Evolutionary conservation across 2,113 vertebrate genomes (phyloP), one percentile per base, ranked within the genome.

Genomic region (Otocyon megalotis): DNA sequence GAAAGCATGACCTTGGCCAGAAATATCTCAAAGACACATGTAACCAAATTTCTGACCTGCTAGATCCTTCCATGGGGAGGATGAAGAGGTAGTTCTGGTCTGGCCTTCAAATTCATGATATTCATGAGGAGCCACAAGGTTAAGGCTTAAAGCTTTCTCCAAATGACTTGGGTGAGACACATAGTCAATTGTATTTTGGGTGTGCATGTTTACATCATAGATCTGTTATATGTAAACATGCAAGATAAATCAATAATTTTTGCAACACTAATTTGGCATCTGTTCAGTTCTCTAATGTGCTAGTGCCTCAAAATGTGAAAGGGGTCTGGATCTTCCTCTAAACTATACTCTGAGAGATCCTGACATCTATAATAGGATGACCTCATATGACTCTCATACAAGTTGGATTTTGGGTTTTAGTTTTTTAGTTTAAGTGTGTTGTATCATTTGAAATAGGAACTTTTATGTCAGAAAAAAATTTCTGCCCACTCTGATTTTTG

Each of bases 61-160:
- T 54, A 56, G 37, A 13, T 89, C 37, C 37, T 94, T 88, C 28
- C 10, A 16, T 28, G 43, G 32, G 53, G 50, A 87, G 9, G 19
- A 24, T 69, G 26, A n/a, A 80, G 12, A 43, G 16, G 24, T 69
- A 7, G 58, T 32, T 91, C 67, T 24, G 30, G 28, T 35, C 79
- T 95, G 30, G 35, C 63, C 16, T 58, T 93, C 50, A 84, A 30
- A 69, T 74, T 93, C 48, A 58, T 76, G 19, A 63, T 69, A 85
- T 43, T 71, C 20, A 79, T 48, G 26, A 85, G 65, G 9, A 80
- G 54, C 50, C 71, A 85, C 72, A 62, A 15, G 53, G 43, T 65
- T 71, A 91, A 85, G 65, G 65, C 22, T 89, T 58, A 79, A 86
- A 87, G 79, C 22, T 56, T 62, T 94, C 32, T 94, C 65, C 16